phyloP scores from a whole-genome alignment of 2,113 vertebrate species.

The Dissostichus mawsoni region DNA sequence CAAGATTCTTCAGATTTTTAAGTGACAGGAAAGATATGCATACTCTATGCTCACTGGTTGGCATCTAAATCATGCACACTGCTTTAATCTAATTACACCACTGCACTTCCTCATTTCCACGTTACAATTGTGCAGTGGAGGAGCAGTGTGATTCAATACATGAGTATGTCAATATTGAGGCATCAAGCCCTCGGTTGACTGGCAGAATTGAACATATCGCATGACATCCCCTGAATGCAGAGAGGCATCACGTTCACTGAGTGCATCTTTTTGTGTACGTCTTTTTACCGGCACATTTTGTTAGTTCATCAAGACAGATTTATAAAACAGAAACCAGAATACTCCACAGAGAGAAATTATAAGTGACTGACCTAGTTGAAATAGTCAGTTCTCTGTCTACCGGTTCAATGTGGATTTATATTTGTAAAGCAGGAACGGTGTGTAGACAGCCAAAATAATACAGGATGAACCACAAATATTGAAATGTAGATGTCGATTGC shows the following conservation, averaged over 20 bases:
- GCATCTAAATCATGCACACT: conserved; percentile 32
- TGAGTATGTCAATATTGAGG: conserved; percentile 52
- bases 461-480: not conserved
- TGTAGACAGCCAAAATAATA: not conserved
- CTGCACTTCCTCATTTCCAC: conserved; percentile 36
- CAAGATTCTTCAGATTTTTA: conserved; percentile 16
- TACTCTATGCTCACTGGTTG: conserved; percentile 44
- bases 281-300: conserved; percentile 4
- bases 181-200: conserved; percentile 18
- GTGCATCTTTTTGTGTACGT: not conserved
- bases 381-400: conserved; percentile 13
- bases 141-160: conserved; percentile 23
- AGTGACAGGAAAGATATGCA: conserved; percentile 8
- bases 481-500: not conserved
- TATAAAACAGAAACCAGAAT: conserved; percentile 34
- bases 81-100: conserved; percentile 52
- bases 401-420: conserved; percentile 16
- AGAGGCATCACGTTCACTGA: conserved; percentile 17
- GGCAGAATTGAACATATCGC: conserved; percentile 34
- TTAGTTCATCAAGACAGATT: conserved; percentile 26
- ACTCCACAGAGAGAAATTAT: conserved; percentile 25
- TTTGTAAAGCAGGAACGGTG: not conserved
- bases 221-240: conserved; percentile 24
- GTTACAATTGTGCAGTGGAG: conserved; percentile 20
- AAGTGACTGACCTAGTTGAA: conserved; percentile 46